phyloP scores from a whole-genome alignment of 1,140 invertebrate species.

The Lordiphosa mommai region DNA sequence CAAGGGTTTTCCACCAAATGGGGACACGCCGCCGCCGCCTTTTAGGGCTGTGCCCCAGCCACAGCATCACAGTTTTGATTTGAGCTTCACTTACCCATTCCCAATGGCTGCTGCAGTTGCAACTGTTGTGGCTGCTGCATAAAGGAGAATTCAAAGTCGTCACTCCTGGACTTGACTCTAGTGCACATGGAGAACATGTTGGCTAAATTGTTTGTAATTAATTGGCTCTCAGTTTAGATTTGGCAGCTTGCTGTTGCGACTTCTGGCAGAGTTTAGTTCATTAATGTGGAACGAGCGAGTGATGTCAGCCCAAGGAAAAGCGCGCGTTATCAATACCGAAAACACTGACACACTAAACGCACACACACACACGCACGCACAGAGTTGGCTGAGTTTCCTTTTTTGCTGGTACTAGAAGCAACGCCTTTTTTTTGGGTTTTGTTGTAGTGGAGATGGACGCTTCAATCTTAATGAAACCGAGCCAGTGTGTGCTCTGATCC shows the following conservation, averaged over 20 bases:
- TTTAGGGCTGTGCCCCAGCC: conserved; percentile 31
- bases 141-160: conserved; percentile 48
- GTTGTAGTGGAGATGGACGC: conserved; percentile 10
- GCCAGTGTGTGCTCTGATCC: background rate
- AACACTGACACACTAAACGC: conserved; percentile 10
- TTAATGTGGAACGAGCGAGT: conserved; percentile 36
- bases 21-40: conserved; percentile 37
- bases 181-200: conserved; percentile 79
- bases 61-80: conserved; percentile 18
- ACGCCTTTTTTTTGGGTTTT: conserved; percentile 24
- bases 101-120: conserved; percentile 59
- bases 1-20: conserved; percentile 65
- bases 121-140: conserved; percentile 47
- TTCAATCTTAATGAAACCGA: conserved; percentile 34
- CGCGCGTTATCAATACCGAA: conserved; percentile 37
- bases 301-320: conserved; percentile 50
- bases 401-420: conserved; percentile 6
- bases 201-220: conserved; percentile 56
- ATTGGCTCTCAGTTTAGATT: conserved; percentile 44
- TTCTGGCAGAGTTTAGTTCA: conserved; percentile 22
- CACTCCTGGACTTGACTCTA: conserved; percentile 64
- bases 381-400: no score
- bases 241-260: conserved; percentile 23
- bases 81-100: conserved; percentile 56
- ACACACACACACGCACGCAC: conserved; percentile 13